phyloP scores from a whole-genome alignment of 2,888 invertebrate species.

The Chrysodeixis includens region DNA sequence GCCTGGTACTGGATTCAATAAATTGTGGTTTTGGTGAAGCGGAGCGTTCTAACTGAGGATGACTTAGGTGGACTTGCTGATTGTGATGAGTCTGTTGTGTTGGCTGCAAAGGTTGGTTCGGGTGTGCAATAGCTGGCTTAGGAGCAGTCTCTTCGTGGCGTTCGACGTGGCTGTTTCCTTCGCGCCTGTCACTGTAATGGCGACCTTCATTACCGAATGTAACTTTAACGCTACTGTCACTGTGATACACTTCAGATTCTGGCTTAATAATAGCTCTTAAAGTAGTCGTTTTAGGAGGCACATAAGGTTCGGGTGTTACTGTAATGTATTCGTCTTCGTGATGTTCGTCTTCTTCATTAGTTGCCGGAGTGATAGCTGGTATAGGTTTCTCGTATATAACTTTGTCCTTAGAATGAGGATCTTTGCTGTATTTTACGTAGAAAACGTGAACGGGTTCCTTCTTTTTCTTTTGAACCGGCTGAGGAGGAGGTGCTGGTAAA shows the following conservation, averaged over 20 bases:
- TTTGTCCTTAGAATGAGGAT: slow-evolving; percentile 92
- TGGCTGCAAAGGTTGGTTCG: slow-evolving; percentile 74
- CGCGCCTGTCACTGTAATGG: slow-evolving; percentile 79
- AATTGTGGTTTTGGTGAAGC: slow-evolving; percentile 72
- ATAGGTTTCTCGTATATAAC: slow-evolving; percentile 94
- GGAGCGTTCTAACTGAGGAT: slow-evolving; percentile 73
- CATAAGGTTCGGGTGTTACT: slow-evolving; percentile 87
- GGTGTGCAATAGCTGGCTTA: slow-evolving; percentile 89
- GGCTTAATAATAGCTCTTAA: slow-evolving; percentile 95
- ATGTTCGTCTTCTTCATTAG: slow-evolving; percentile 90
- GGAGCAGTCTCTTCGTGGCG: slow-evolving; percentile 91
- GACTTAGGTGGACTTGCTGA: slow-evolving; percentile 49
- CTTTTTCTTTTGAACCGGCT: slow-evolving; percentile 85
- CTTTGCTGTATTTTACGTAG: slow-evolving; percentile 97
- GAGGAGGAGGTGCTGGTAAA: slow-evolving; percentile 91
- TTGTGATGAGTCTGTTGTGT: slow-evolving; percentile 43
- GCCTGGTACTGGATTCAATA: slow-evolving; percentile 67
- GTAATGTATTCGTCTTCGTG: slow-evolving; percentile 88
- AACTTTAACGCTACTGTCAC: slow-evolving; percentile 94
- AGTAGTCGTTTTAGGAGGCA: slow-evolving; percentile 92
- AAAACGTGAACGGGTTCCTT: slow-evolving; percentile 97
- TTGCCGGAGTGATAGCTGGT: slow-evolving; percentile 93
- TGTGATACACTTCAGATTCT: slow-evolving; percentile 95
- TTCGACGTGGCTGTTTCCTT: slow-evolving; percentile 74
- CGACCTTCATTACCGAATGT: slow-evolving; percentile 93